Evolutionary conservation across 2,888 invertebrate species (phyloP).

Genomic region (Trissolcus japonicus): DNA sequence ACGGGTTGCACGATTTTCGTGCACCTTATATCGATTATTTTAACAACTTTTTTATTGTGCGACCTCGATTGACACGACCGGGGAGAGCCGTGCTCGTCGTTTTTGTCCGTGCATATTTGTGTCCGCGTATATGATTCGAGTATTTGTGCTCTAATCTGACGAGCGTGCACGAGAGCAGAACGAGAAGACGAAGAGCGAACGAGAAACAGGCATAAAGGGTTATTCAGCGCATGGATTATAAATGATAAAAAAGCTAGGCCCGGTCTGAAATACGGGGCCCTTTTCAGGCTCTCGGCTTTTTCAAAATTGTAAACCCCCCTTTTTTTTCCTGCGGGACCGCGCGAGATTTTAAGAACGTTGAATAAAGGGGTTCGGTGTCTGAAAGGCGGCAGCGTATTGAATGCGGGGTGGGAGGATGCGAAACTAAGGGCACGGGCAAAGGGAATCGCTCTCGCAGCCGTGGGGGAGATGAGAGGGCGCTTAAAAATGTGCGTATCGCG

Average conservation of each 20-base stretch:
- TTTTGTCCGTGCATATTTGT: conserved; percentile 40
- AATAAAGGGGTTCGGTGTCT: conserved; percentile 72
- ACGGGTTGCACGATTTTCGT: conserved; percentile 22
- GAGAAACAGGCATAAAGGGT: conserved; percentile 60
- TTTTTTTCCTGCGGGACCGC: conserved; percentile 59
- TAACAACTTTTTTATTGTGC: conserved; percentile 44
- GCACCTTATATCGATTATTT: conserved; percentile 39
- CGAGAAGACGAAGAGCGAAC: conserved; percentile 44
- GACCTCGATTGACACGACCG: conserved; percentile 26
- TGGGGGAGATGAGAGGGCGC: conserved; percentile 56
- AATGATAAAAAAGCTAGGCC: conserved; percentile 72
- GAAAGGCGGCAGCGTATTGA: conserved; percentile 63
- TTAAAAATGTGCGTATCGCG: conserved; percentile 66
- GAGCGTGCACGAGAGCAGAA: conserved; percentile 48
- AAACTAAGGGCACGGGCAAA: conserved; percentile 44
- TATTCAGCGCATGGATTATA: conserved; percentile 74
- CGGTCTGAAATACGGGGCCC: conserved; percentile 69
- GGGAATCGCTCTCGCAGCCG: conserved; percentile 47
- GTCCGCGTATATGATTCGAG: conserved; percentile 37
- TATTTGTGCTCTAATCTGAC: conserved; percentile 53
- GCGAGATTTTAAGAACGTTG: conserved; percentile 71
- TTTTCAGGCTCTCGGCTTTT: conserved; percentile 74
- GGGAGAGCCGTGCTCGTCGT: conserved; percentile 13
- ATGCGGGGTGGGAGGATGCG: conserved; percentile 51
- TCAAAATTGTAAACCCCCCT: conserved; percentile 73